Percentiles rank a stretch among this genome's conserved stretches.
phyloP scores from a whole-genome alignment of 2,888 invertebrate genomes.

The Raillietiella orientalis region DNA sequence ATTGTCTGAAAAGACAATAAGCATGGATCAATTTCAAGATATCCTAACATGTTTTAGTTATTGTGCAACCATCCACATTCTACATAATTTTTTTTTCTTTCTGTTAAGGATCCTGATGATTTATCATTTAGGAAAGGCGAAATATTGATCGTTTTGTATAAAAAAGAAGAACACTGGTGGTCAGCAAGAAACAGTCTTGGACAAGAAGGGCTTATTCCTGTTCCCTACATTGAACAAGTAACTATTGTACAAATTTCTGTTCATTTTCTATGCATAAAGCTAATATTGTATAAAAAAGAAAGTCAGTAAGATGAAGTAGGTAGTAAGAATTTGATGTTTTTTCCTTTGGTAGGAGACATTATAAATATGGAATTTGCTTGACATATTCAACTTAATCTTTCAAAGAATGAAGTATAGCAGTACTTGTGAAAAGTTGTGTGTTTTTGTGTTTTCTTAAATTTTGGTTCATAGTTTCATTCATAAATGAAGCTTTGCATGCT shows the following conservation, averaged over 20 bases:
- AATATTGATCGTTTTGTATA: slow-evolving; percentile 56
- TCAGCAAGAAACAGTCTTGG: slow-evolving; percentile 66
- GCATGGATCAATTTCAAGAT: slow-evolving; percentile 1
- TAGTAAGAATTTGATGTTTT: slow-evolving; percentile 11
- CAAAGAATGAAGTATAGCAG: too few relatives aligned
- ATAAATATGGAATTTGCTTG: too few relatives aligned
- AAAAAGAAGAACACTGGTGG: slow-evolving; percentile 99
- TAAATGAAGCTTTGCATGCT: too few relatives aligned
- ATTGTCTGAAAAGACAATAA: background rate
- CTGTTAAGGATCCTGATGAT: slow-evolving; percentile 73
- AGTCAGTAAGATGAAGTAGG: slow-evolving; percentile 16
- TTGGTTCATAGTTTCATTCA: too few relatives aligned
- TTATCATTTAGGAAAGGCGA: slow-evolving; percentile 82
- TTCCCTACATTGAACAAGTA: slow-evolving; percentile 39
- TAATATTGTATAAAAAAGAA: background rate
- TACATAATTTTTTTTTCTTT: slow-evolving; percentile 5
- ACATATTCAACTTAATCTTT: too few relatives aligned
- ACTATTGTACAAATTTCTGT: background rate
- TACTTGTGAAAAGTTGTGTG: too few relatives aligned
- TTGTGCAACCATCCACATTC: too few relatives aligned
- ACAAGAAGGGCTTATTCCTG: slow-evolving; percentile 70
- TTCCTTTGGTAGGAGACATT: too few relatives aligned
- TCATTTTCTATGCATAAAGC: background rate
- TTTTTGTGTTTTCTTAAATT: too few relatives aligned
- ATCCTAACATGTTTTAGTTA: slow-evolving; percentile 1